Base-by-base conservation (phyloP, 1,140 invertebrate species). In the Trichogramma pretiosum region DNA sequence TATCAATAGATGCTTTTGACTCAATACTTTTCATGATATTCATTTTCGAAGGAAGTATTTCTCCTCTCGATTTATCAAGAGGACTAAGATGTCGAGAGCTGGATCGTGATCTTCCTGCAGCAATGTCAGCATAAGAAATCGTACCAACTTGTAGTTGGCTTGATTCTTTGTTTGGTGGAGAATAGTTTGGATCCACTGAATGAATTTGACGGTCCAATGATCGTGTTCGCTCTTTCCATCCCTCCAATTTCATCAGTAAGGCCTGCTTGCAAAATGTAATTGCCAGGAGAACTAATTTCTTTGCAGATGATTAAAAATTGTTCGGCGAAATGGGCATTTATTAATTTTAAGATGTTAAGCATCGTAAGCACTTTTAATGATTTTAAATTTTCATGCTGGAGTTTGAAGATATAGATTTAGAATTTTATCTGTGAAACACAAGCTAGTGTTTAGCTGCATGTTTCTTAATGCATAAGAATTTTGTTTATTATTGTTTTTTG, bases 151-250 rank as follows among this genome's bases (percentile, higher is more conserved):
- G 55, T 55, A 64, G 57, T 40, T 43, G 50, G 18, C 30, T 30
- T 36, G 34, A 34, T 23, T 57, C 56, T 23, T 26, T 22, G 37
- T n/a, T 47, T 11, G 54, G 52, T 38, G 59, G 61, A 57, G 74
- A 72, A 76, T 76, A 81, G 77, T 83, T 77, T 57, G 85, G 83
- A 74, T 87, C 85, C 74, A 83, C 67, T 61, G 73, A 73, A 68
- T 79, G 79, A 72, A 85, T 82, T 61, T 79, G 74, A 66, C 76
- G 74, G 60, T 75, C 73, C 71, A 84, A 75, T 63, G 75, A 74
- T 73, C 77, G 78, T 72, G 79, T 80, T 67, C 77, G 77, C 68
- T 76, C 76, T 68, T 72, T 75, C 71, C 72, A 74, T 70, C 74
- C 73, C 68, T 81, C 79, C 68, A 80, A 74, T 68, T 73, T 71